A percentile compares a stretch with the other conserved stretches of the same genome.
These are phyloP conservation scores for Ichneumoninae sp. DNA, from an alignment of 2,888 invertebrate species.

Conservation along the genomic window DNA sequence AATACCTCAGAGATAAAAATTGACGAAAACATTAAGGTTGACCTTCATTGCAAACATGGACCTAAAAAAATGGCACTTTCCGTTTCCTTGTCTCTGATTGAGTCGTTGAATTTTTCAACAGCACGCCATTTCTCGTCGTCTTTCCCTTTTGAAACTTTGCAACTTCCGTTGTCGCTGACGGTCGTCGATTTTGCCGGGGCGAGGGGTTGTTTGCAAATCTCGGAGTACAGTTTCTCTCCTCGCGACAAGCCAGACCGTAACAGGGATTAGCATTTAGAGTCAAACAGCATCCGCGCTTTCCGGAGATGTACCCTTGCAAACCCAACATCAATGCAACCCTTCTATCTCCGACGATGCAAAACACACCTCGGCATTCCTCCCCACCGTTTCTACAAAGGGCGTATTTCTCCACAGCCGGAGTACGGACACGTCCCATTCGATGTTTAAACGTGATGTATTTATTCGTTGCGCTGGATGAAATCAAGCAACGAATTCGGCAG, in stretches of 20 bases:
- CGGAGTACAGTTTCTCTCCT: neutral
- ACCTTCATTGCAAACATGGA: neutral
- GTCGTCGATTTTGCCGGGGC: constrained; percentile 1
- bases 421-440: neutral
- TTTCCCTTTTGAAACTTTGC: neutral
- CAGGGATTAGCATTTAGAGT: constrained; percentile 53
- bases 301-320: constrained; percentile 1
- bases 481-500: neutral
- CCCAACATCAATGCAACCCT: constrained; percentile 12
- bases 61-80: neutral
- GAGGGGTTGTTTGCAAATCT: constrained; percentile 1
- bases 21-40: neutral
- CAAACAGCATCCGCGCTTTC: constrained; percentile 16
- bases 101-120: neutral
- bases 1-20: neutral
- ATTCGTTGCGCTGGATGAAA: neutral
- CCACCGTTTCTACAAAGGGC: neutral
- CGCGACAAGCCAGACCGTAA: constrained; percentile 33
- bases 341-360: constrained; percentile 6
- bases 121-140: neutral
- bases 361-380: neutral
- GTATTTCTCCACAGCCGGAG: neutral
- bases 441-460: neutral
- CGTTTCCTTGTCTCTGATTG: neutral
- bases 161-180: neutral